Evolutionary conservation across 2,888 invertebrate genomes (phyloP).

Genomic region (Spatulosminthurus flaviceps): DNA sequence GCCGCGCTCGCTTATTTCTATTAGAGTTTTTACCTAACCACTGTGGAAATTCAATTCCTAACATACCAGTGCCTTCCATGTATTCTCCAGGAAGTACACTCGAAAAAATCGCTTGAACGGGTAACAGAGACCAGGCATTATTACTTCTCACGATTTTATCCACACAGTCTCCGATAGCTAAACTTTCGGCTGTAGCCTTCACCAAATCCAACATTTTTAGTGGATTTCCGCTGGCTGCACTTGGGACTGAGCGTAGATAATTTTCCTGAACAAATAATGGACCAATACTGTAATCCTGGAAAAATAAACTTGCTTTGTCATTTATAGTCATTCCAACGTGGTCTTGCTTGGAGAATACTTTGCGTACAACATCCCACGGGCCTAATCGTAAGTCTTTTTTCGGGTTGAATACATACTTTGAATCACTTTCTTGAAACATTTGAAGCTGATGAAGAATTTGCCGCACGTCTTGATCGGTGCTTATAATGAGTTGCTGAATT

Average conservation of each 20-base stretch:
- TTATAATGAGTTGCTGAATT: conserved; percentile 81
- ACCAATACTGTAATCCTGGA: conserved; percentile 95
- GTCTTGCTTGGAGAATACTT: conserved; percentile 84
- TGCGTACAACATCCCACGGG: conserved; percentile 91
- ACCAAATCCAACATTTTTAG: conserved; percentile 74
- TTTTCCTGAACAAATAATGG: conserved; percentile 98
- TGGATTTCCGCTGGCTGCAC: conserved; percentile 71
- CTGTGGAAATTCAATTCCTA: conserved; percentile 87
- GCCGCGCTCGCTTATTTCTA: conserved; percentile 79
- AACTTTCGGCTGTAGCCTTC: conserved; percentile 83
- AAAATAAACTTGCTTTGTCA: conserved; percentile 91
- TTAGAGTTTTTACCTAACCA: conserved; percentile 98
- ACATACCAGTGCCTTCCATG: conserved; percentile 81
- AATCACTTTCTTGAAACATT: conserved; percentile 70
- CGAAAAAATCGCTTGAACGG: conserved; percentile 85
- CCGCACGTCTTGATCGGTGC: conserved; percentile 91
- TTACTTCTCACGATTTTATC: conserved; percentile 80
- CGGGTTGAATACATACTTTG: conserved; percentile 49
- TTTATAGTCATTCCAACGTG: conserved; percentile 80
- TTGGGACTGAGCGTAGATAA: conserved; percentile 83
- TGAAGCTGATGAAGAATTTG: conserved; percentile 92
- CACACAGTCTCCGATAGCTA: conserved; percentile 86
- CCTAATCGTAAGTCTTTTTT: conserved; percentile 68
- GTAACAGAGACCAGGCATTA: conserved; percentile 84
- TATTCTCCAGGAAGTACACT: conserved; percentile 89